Base-by-base conservation (phyloP, 1,140 invertebrate genomes). In the Drosophila setifemur region DNA sequence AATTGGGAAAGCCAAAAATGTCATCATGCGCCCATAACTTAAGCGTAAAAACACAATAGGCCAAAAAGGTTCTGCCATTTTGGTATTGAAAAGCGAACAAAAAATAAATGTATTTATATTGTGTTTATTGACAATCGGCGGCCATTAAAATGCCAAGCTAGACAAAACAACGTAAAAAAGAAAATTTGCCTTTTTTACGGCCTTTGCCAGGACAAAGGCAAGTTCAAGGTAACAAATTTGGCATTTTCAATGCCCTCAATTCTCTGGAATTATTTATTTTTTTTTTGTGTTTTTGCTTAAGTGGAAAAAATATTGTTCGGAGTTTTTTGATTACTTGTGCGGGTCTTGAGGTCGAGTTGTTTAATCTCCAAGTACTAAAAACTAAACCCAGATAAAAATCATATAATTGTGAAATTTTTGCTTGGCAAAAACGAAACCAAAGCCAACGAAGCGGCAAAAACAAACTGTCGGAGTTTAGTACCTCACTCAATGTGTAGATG, bases 51-150 rank as follows among this genome's bases (percentile, higher is more conserved):
- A 48, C 12, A 73, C 68, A 73, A 72, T 73, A 64, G 55, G 50
- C 57, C 44, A 61, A 26, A 57, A 73, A 53, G 68, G 57, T 54
- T 47, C 55, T 52, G 14, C 19, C 29, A n/a, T 29, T 23, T 29
- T 40, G 33, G 19, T 40, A 71, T 71, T 53, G 47, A 44, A 44
- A 71, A 61, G 7, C 31, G n/a, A 16, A 55, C 18, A 58, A 44
- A 44, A 49, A 31, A 18, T 33, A 33, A 16, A 44, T 26, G 43
- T 58, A 40, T 45, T 33, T 71, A 26, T 70, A 39, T 71, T 60
- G 44, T 39, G 40, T 70, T 45, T 71, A 71, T 71, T 71, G 68
- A 71, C 68, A 73, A 72, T 72, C 68, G 44, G 68, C 48, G 64
- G 48, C 68, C 69, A 72, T 73, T 73, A 72, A 73, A 73, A 54